Percentiles rank a stretch among this genome's conserved stretches.
phyloP scores from a whole-genome alignment of 2,888 invertebrate species.

The Chirona hameri region DNA sequence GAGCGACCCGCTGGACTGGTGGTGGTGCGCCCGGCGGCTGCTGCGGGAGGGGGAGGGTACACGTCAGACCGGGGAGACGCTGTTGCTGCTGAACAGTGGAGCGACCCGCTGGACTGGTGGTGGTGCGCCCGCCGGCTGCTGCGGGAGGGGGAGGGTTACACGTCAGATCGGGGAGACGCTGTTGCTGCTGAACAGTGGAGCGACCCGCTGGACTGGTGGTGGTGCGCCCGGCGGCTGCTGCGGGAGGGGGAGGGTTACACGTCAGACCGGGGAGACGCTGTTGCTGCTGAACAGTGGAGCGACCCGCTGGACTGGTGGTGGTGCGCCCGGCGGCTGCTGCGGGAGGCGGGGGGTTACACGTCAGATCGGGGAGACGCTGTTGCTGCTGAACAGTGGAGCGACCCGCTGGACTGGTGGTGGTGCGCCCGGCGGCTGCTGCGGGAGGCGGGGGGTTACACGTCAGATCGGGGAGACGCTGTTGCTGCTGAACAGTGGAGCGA shows the following conservation, averaged over 20 bases:
- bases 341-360: no score
- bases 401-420: slow-evolving; percentile 78
- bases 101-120: no score
- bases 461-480: no score
- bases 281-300: no score
- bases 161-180: slow-evolving; percentile 79
- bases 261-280: background rate
- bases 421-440: slow-evolving; percentile 60
- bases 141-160: no score
- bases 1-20: slow-evolving; percentile 75
- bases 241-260: background rate
- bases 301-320: no score
- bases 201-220: slow-evolving; percentile 78
- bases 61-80: background rate
- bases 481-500: no score
- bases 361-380: slow-evolving; percentile 77
- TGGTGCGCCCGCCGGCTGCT: no score
- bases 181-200: slow-evolving; percentile 78
- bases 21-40: slow-evolving; percentile 67
- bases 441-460: background rate
- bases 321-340: no score
- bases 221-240: slow-evolving; percentile 62
- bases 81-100: no score
- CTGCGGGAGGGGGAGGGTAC: background rate
- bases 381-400: slow-evolving; percentile 79